Conservation (phyloP, 2,113 vertebrate species). For the Ariopsis seemanni region DNA sequence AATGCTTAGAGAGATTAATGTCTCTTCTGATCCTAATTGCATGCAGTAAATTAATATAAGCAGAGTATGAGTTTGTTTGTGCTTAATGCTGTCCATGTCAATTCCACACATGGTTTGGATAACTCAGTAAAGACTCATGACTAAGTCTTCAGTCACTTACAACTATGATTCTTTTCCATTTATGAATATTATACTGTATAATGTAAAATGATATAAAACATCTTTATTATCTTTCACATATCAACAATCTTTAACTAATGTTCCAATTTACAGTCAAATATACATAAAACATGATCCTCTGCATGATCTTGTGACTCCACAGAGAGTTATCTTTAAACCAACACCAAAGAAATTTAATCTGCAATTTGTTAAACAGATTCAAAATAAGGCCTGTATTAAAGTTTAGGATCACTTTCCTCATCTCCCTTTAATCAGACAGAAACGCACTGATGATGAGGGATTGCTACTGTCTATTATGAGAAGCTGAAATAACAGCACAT, state of each 20-base stretch:
- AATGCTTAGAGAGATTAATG: background rate
- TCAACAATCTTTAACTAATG: background rate
- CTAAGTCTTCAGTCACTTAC: background rate
- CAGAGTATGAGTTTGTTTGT: background rate
- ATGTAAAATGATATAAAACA: background rate
- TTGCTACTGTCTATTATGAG: background rate
- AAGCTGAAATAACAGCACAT: conserved; percentile 1
- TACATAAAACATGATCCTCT: conserved; percentile 6
- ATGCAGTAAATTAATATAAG: background rate
- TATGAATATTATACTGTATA: background rate
- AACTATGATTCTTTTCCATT: background rate
- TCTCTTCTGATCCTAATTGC: background rate
- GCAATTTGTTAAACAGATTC: background rate
- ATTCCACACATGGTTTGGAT: background rate
- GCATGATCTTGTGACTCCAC: background rate
- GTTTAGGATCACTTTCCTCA: conserved; percentile 33
- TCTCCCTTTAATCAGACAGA: conserved; percentile 9
- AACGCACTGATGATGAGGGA: conserved; percentile 9
- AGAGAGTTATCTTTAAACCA: background rate
- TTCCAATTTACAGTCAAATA: background rate
- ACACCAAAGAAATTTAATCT: background rate
- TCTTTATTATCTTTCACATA: background rate
- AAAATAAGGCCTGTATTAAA: background rate
- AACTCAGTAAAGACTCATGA: background rate
- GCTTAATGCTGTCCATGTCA: background rate